Conservation (phyloP, 2,113 vertebrate species). For the Ovibos moschatus region DNA sequence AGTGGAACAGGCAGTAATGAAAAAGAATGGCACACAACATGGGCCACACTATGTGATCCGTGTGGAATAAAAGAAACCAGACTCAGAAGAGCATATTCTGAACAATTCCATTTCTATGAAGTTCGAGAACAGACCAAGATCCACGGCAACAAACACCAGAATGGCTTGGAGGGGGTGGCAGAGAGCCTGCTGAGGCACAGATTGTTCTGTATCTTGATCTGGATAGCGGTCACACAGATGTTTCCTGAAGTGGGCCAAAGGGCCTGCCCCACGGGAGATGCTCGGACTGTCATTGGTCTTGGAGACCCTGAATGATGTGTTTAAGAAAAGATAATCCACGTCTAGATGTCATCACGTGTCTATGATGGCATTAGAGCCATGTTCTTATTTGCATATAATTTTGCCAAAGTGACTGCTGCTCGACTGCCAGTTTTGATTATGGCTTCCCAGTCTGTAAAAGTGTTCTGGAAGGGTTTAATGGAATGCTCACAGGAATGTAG, state of each 20-base stretch:
- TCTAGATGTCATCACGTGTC: background rate
- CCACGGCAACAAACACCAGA: background rate
- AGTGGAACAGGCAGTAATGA: background rate
- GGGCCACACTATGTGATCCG: background rate
- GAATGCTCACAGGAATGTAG: background rate
- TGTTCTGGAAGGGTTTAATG: background rate
- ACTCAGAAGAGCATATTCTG: background rate
- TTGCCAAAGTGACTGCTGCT: background rate
- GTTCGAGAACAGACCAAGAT: background rate
- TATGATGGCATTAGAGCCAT: background rate
- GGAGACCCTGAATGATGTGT: background rate
- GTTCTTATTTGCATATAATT: background rate
- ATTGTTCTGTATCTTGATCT: background rate
- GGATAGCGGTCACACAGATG: accelerated
- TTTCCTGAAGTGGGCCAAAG: accelerated
- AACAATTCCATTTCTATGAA: background rate
- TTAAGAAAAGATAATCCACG: background rate
- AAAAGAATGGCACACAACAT: background rate
- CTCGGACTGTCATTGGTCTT: background rate
- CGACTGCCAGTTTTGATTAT: background rate
- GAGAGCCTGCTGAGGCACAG: background rate
- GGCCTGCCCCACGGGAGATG: background rate
- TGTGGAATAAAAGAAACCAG: background rate
- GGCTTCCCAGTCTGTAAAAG: background rate
- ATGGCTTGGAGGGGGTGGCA: background rate